phyloP scores from a whole-genome alignment of 2,113 vertebrate species.

The Myocastor coypus region DNA sequence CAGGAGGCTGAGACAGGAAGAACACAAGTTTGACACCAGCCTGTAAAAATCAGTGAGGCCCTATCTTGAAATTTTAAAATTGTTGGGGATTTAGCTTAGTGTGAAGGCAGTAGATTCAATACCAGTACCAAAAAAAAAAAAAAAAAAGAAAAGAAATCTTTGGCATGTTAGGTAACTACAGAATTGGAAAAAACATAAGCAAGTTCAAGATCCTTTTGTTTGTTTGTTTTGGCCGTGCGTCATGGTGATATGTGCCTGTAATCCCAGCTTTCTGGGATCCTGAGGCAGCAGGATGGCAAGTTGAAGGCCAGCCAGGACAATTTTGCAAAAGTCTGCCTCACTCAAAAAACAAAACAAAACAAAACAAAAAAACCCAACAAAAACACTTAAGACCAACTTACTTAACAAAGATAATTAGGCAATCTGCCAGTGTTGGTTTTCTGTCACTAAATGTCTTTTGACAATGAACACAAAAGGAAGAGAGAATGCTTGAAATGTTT shows the following conservation, averaged over 20 bases:
- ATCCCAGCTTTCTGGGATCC: background rate
- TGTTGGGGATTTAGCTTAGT: background rate
- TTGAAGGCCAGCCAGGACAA: background rate
- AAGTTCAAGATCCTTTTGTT: background rate
- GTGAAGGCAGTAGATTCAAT: background rate
- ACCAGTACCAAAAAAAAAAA: background rate
- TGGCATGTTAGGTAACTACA: background rate
- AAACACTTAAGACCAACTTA: background rate
- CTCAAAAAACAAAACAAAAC: background rate
- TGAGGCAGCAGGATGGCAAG: background rate
- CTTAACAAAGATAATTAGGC: conserved; percentile 10
- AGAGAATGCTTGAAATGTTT: conserved; percentile 24
- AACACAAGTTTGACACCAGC: background rate
- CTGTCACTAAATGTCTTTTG: conserved; percentile 29
- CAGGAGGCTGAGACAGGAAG: background rate
- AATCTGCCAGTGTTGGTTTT: conserved; percentile 28
- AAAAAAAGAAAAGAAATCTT: background rate
- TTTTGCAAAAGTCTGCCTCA: background rate
- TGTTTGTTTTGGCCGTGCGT: background rate
- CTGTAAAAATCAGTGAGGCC: background rate
- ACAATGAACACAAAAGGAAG: background rate
- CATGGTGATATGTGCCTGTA: background rate
- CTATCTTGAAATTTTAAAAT: background rate
- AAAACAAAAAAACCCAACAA: too few species aligned
- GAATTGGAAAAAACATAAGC: background rate